phyloP scores from a whole-genome alignment of 2,113 vertebrate genomes.

The Chionis minor region DNA sequence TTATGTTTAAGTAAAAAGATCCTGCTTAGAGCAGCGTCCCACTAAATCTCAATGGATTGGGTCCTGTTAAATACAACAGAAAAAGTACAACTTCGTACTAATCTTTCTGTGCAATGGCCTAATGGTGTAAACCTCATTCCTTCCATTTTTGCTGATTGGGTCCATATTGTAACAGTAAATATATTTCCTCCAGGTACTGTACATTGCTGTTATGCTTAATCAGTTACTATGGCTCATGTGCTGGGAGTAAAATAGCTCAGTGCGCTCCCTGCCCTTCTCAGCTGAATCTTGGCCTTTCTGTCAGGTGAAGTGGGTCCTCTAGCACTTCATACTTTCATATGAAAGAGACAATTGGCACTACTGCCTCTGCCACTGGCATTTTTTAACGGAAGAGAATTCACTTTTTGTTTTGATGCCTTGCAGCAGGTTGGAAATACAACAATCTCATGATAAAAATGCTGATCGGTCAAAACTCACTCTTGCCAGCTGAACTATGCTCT shows the following conservation, averaged over 20 bases:
- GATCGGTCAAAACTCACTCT: not conserved
- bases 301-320: not conserved
- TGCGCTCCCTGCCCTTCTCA: not conserved
- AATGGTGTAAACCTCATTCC: not conserved
- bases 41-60: not conserved
- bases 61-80: not conserved
- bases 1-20: not conserved
- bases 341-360: not conserved
- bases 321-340: not conserved
- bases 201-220: not conserved
- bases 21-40: not conserved
- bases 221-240: not conserved
- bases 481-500: not conserved
- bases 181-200: not conserved
- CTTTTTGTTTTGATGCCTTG: not conserved
- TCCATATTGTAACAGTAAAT: not conserved
- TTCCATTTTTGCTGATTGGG: not conserved
- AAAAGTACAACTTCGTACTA: not conserved
- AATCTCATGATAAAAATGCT: not conserved
- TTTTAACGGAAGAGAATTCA: not conserved
- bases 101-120: not conserved
- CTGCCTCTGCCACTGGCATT: not conserved
- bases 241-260: not conserved
- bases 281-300: not conserved
- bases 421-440: not conserved